Base-by-base conservation (phyloP, 2,113 vertebrate genomes). In the Eublepharis macularius region DNA sequence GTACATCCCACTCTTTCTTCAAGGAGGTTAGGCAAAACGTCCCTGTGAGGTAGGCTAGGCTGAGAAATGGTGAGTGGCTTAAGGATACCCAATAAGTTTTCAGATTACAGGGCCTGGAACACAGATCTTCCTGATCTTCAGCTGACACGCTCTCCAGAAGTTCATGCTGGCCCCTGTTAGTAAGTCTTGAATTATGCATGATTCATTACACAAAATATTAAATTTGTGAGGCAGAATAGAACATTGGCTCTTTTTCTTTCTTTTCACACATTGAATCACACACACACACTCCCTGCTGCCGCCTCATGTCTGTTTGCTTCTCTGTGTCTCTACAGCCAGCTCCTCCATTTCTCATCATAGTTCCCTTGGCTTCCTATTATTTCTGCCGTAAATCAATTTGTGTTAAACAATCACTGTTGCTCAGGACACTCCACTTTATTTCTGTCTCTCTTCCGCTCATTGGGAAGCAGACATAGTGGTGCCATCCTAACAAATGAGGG, bases 371-470 rank as follows among this genome's bases (percentile, higher is more conserved):
- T 86, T 88, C 57, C 87, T 90, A 45, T 83, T 90, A 79, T 82
- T 68, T 68, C 69, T 90, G 83, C 57, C 77, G 88, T 88, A 84
- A 93, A 89, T 92, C 84, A 91, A 87, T 91, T 75, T 92, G 76
- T 34, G 81, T 93, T 89, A 87, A 93, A 90, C 86, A 88, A 72
- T 89, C 87, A 81, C 49, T 47, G 45, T 78, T 90, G 54, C 3
- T 79, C 66, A 76, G 70, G 84, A 88, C 54, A 76, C 51, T 83
- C 86, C 79, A 21, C 43, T 86, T 80, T 85, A 80, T 83, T 93
- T 90, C 85, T 86, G 47, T 69, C 89, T 92, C 91, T 73, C 90
- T 45, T 32, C 21, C 76, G 84, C 57, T 86, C 80, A 76, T 85
- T 41, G 82, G 73, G 80, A 95, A 87, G 54, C 36, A 87, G 88